Base-by-base conservation (phyloP, 2,113 vertebrate species). In the Chunga burmeisteri region DNA sequence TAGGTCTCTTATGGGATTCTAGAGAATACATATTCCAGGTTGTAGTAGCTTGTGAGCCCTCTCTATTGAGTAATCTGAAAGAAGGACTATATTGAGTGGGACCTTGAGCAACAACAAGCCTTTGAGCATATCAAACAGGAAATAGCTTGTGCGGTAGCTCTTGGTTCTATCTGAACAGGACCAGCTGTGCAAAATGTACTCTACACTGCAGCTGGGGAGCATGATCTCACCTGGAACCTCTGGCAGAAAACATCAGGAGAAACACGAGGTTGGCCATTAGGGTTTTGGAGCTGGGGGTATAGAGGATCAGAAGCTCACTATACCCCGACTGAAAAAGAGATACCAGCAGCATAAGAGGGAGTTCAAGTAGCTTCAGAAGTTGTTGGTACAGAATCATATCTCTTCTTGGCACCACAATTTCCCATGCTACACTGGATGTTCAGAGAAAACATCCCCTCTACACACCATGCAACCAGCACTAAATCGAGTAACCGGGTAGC, bases 111-210 rank as follows among this genome's bases (percentile, higher is more conserved):
- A 17, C 32, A 78, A 65, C 58, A 79, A 46, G 22, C 12, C 50
- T 65, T 65, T 52, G 44, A 52, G 32, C 22, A 65, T n/a, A 53
- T 77, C 42, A 46, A 56, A 50, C 5, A 58, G 32, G 11, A 65
- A 16, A 20, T 16, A 49, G 42, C 15, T 81, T 0, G 0, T 34
- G 15, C 2, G 7, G 47, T 10, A 30, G 10, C 23, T 30, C 59
- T 30, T 38, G 44, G 59, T 19, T 13, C 4, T 7, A 27, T 56
- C 11, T 18, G 36, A 36, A 70, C 26, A 50, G 42, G 36, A 50
- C 23, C 40, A 61, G 32, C 13, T 56, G 22, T 29, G 36, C 16
- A 81, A 70, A 81, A 63, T 50, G 2, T 36, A 49, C 21, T 55
- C 61, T 44, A 4, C 42, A 14, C 8, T 26, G 13, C 50, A 49